Evolutionary conservation across 2,888 invertebrate species (phyloP).

Genomic region (Melanotus villosus): DNA sequence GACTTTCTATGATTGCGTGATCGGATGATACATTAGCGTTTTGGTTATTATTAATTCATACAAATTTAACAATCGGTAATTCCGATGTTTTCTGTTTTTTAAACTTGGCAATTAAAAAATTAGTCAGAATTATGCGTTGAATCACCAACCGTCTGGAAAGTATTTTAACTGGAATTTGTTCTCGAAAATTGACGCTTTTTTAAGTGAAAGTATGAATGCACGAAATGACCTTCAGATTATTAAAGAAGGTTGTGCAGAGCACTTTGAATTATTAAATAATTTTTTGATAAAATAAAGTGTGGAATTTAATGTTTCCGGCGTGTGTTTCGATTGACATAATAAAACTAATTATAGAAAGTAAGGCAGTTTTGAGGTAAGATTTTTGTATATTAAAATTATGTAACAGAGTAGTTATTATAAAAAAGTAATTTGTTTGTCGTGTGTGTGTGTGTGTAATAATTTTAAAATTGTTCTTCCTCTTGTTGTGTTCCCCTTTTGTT

Average conservation of each 20-base stretch:
- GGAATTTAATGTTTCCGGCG: too few relatives aligned
- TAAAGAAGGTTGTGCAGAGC: conserved; percentile 16
- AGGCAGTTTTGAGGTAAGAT: background rate
- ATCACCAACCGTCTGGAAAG: background rate
- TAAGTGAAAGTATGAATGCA: too few relatives aligned
- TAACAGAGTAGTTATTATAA: background rate
- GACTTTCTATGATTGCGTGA: conserved; percentile 27
- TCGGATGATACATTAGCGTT: background rate
- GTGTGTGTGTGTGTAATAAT: too few relatives aligned
- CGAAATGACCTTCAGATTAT: conserved; percentile 14
- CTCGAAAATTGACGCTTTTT: too few relatives aligned
- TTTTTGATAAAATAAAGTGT: too few relatives aligned
- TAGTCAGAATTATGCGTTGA: background rate
- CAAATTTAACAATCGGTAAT: conserved; percentile 4
- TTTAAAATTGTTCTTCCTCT: too few relatives aligned
- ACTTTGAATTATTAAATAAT: background rate
- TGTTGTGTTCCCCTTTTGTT: too few relatives aligned
- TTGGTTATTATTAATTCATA: background rate
- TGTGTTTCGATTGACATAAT: too few relatives aligned
- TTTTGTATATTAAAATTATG: background rate
- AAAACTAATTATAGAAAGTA: background rate
- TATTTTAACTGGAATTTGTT: background rate
- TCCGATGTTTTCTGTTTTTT: background rate
- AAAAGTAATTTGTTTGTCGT: too few relatives aligned
- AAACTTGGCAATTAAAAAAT: background rate